Conservation (phyloP, 2,888 invertebrate species). For the Drosophila atroscutellata region DNA sequence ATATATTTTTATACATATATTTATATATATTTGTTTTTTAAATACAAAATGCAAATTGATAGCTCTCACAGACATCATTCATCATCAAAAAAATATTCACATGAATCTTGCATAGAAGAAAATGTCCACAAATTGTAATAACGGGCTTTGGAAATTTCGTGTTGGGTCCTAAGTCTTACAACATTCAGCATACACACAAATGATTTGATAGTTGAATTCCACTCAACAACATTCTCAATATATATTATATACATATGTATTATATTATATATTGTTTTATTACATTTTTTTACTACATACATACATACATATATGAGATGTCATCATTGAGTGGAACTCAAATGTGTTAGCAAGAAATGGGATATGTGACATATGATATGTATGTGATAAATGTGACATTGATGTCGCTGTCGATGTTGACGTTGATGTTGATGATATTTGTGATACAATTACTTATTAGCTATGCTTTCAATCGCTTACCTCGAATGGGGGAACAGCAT, state of each 20-base stretch:
- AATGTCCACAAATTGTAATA: constrained; percentile 37
- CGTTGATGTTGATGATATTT: constrained; percentile 8
- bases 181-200: constrained; percentile 29
- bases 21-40: neutral
- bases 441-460: constrained; percentile 13
- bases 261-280: neutral
- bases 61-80: constrained; percentile 53
- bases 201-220: constrained; percentile 32
- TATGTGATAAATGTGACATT: constrained; percentile 1
- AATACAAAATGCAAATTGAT: constrained; percentile 54
- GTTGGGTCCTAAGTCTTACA: constrained; percentile 4
- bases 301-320: neutral
- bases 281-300: neutral
- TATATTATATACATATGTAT: neutral
- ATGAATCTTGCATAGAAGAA: constrained; percentile 74
- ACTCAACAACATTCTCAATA: constrained; percentile 15
- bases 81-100: constrained; percentile 34
- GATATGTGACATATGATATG: neutral
- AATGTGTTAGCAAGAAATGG: constrained; percentile 2
- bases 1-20: neutral
- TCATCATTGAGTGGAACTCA: neutral
- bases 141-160: constrained; percentile 28
- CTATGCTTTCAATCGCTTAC: constrained; percentile 81
- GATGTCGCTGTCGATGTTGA: neutral
- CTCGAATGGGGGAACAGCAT: constrained; percentile 87